Conservation (phyloP, 2,797 vertebrate species). For the Vireo griseus region DNA sequence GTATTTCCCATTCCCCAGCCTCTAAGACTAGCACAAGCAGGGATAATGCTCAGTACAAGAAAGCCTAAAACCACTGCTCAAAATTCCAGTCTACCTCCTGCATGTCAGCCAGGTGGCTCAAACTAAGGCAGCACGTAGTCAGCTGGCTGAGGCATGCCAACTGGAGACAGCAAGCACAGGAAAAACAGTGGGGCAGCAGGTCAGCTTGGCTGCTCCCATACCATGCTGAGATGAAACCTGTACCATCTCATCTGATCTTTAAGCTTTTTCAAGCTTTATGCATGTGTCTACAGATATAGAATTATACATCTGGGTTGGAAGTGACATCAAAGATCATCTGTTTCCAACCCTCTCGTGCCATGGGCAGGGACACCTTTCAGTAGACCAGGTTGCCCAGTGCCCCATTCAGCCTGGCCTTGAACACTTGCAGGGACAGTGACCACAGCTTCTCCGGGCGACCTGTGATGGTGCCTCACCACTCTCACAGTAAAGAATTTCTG, state of each 20-base stretch:
- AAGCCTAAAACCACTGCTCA: background rate
- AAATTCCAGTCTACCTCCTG: background rate
- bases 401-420: background rate
- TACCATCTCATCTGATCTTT: background rate
- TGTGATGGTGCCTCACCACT: background rate
- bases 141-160: background rate
- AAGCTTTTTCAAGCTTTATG: background rate
- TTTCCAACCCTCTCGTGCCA: background rate
- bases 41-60: accelerated
- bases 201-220: background rate
- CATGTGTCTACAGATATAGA: accelerated
- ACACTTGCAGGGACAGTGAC: background rate
- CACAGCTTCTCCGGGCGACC: background rate
- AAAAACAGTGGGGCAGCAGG: background rate
- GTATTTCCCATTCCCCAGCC: background rate
- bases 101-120: background rate
- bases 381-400: background rate
- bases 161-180: accelerated
- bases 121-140: background rate
- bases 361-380: background rate
- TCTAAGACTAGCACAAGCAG: background rate
- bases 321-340: background rate
- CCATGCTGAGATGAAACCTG: background rate
- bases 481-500: background rate
- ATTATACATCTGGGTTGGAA: background rate